Base-by-base conservation (phyloP, 2,888 invertebrate species). In the Hipparchia sbordonii region DNA sequence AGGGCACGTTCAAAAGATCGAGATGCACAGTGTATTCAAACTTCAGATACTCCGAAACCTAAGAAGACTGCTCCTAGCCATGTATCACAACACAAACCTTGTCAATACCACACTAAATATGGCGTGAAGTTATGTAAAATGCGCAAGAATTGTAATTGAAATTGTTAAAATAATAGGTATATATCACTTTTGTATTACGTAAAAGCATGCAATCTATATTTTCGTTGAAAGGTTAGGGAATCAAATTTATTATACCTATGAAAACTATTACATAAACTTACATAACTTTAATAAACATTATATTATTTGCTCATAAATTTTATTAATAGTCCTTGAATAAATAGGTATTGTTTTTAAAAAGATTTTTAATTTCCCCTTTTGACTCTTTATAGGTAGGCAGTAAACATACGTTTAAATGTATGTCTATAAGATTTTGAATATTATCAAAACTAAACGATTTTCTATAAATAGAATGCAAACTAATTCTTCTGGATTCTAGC, bases 71-170 rank as follows among this genome's bases (percentile, higher is more conserved):
- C 7, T 46, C 5, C 9, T 2, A 57, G 6, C 2, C 56, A 46
- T 6, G 13, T 9, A 45, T 9, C 13, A 46, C 67, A 57, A 57
- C 45, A 10, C 33, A 13, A 45, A n/a, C 45, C 46, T 0, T 67
- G 57, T 6, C 67, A 46, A 23, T 67, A 67, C 56, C 67, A 67
- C 39, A 67, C 67, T 6, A 67, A 67, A 57, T 67, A 67, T 46
- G 67, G 67, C 10, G 13, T 67, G 6, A 46, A 67, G 46, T 23
- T 57, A 2, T 67, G 67, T 56, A 67, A 67, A 67, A 67, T 67
- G 57, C 67, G 57, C 67, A 57, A 67, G 33, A 65, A 52, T 33
- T 52, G 65, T 52, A 52, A 52, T 33, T 65, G 52, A 65, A 65
- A 33, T 23, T 13, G 45, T 1, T 6, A 12, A 45, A 61, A 45